Conservation (phyloP, 2,888 invertebrate species). For the Nymphalis polychloros region DNA sequence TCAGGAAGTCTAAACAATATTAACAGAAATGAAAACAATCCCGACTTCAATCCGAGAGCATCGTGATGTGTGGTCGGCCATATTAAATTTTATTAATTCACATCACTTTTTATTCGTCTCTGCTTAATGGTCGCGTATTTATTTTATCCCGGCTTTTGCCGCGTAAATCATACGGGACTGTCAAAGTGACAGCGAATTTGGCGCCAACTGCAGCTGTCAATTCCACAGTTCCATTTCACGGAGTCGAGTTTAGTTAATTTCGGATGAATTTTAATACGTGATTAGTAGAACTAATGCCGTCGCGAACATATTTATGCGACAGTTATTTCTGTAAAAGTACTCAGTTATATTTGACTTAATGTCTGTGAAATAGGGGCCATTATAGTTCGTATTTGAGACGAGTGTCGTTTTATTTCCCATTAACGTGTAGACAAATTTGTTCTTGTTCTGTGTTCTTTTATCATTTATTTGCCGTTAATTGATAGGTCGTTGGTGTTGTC, state of each 20-base stretch:
- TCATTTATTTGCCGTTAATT: conserved; percentile 38
- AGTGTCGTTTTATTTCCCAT: conserved; percentile 35
- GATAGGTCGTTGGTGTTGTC: conserved; percentile 42
- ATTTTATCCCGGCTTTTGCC: conserved; percentile 52
- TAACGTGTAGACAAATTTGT: conserved; percentile 48
- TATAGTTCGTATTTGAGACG: conserved; percentile 23
- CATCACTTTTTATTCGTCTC: conserved; percentile 37
- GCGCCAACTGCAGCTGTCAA: conserved; percentile 59
- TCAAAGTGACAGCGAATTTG: conserved; percentile 67
- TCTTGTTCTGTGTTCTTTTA: conserved; percentile 11
- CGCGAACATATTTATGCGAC: conserved; percentile 59
- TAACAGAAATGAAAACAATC: conserved; percentile 35
- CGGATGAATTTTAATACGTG: conserved; percentile 56
- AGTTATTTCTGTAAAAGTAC: conserved; percentile 3
- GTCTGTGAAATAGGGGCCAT: conserved; percentile 24
- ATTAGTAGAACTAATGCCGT: conserved; percentile 56
- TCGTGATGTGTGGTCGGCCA: conserved; percentile 61
- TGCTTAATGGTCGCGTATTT: conserved; percentile 58
- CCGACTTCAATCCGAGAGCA: conserved; percentile 39
- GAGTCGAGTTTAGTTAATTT: conserved; percentile 48
- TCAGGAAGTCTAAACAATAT: conserved; percentile 36
- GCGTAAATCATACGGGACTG: conserved; percentile 64
- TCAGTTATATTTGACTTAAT: conserved; percentile 31
- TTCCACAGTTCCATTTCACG: conserved; percentile 49
- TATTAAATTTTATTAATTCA: conserved; percentile 42